These are phyloP conservation scores for Boloria selene DNA, from an alignment of 2,888 invertebrate genomes.

Conservation along the genomic window DNA sequence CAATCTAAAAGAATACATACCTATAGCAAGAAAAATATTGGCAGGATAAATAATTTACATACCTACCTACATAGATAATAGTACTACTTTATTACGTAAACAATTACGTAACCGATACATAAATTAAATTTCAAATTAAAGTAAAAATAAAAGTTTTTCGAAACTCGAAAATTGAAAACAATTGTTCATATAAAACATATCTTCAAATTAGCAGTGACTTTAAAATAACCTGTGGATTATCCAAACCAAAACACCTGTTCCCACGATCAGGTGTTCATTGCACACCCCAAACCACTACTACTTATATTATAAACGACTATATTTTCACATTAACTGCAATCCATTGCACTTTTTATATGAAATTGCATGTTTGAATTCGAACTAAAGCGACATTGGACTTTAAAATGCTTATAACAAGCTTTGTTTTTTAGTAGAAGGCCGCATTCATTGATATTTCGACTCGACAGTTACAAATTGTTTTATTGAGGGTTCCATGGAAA, in stretches of 20 bases:
- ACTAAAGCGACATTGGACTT: constrained; percentile 32
- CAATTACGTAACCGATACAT: not conserved
- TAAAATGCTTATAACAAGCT: not conserved
- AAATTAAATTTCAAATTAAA: constrained; percentile 2
- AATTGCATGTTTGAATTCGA: not conserved
- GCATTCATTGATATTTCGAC: constrained; percentile 59
- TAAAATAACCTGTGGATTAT: constrained; percentile 42
- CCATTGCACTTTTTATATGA: constrained; percentile 40
- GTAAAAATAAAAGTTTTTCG: not conserved
- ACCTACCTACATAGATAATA: too few species aligned
- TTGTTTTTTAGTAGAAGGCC: constrained; percentile 9
- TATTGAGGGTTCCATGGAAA: constrained; percentile 26
- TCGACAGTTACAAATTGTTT: constrained; percentile 50
- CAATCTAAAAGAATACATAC: too few species aligned
- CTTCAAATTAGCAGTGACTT: constrained; percentile 46
- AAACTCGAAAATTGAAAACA: not conserved
- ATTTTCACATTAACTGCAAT: constrained; percentile 19
- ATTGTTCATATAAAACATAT: constrained; percentile 39
- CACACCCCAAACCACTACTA: constrained; percentile 41
- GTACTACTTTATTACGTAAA: not conserved
- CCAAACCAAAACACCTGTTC: constrained; percentile 56
- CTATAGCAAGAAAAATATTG: too few species aligned
- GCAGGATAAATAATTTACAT: too few species aligned
- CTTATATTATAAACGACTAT: constrained; percentile 33
- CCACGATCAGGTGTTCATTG: constrained; percentile 58